A percentile compares a stretch with the other conserved stretches of the same genome.
phyloP scores from a whole-genome alignment of 2,888 invertebrate genomes.

The Trissonchulus sp. region DNA sequence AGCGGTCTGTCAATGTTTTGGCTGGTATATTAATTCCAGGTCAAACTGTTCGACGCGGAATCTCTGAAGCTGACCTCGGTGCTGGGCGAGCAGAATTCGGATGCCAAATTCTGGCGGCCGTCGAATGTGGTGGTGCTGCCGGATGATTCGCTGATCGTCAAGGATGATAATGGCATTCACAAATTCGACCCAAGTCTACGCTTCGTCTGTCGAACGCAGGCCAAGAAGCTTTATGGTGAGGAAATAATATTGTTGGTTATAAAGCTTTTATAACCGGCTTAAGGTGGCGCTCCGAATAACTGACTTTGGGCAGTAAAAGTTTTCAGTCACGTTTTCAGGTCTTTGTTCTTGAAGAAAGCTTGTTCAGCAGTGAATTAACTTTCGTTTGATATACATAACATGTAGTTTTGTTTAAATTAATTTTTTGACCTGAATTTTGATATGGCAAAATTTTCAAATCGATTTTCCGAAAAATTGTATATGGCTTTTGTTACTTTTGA shows the following conservation, averaged over 20 bases:
- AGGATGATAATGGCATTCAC: slow-evolving; percentile 7
- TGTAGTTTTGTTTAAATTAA: too few species aligned
- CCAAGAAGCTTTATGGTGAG: slow-evolving; percentile 23
- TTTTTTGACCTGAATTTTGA: too few species aligned
- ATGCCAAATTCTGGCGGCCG: not conserved
- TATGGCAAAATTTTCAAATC: too few species aligned
- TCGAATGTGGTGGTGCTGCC: slow-evolving; percentile 9
- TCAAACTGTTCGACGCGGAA: slow-evolving; percentile 21
- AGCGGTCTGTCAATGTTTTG: too few species aligned
- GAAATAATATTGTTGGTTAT: not conserved
- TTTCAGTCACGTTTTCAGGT: too few species aligned
- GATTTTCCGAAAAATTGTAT: too few species aligned
- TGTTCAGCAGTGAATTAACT: too few species aligned
- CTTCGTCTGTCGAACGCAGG: not conserved
- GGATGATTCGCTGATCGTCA: not conserved
- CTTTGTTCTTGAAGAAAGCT: too few species aligned
- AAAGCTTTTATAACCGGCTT: not conserved
- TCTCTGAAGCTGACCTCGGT: not conserved
- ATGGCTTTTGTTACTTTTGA: too few species aligned
- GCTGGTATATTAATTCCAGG: slow-evolving; percentile 17
- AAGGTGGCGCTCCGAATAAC: too few species aligned
- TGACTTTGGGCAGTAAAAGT: too few species aligned
- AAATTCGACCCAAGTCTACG: not conserved
- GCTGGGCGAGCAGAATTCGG: not conserved
- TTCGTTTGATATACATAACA: too few species aligned